Percentiles rank a stretch among this genome's conserved stretches.
Evolutionary conservation across 2,888 invertebrate species (phyloP).

Genomic region (Trichacis sp.): DNA sequence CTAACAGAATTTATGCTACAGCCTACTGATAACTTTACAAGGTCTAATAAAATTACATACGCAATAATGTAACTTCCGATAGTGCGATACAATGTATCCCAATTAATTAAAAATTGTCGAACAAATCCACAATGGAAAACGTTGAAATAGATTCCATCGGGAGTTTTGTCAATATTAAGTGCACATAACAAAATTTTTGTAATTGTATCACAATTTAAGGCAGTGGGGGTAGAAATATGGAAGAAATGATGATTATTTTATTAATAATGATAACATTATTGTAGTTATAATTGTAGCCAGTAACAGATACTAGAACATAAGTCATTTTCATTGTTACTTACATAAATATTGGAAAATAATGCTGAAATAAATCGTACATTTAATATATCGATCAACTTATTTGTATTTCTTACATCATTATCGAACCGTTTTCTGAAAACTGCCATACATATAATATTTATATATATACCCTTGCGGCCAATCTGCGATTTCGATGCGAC

Average conservation of each 20-base stretch:
- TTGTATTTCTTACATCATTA: constrained; percentile 15
- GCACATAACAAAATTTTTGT: constrained; percentile 52
- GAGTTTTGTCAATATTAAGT: constrained; percentile 35
- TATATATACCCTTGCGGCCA: no score
- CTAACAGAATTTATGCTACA: no score
- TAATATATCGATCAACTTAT: constrained; percentile 62
- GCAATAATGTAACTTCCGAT: no score
- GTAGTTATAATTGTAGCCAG: constrained; percentile 62
- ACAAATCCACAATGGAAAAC: no score
- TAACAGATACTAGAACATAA: constrained; percentile 61
- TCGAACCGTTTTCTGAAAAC: no score
- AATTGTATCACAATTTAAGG: constrained; percentile 63
- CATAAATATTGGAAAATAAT: constrained; percentile 66
- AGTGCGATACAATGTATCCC: no score
- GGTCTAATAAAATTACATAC: no score
- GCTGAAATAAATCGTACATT: constrained; percentile 67
- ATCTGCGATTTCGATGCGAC: no score
- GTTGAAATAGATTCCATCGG: no score
- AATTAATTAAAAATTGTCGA: no score
- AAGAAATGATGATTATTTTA: constrained; percentile 59
- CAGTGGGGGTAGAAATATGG: constrained; percentile 62
- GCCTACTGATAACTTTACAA: no score
- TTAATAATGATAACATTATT: constrained; percentile 50
- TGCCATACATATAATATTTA: no score
- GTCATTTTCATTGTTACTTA: constrained; percentile 69